Conservation (phyloP, 2,888 invertebrate genomes). For the Rotaria sp. region DNA sequence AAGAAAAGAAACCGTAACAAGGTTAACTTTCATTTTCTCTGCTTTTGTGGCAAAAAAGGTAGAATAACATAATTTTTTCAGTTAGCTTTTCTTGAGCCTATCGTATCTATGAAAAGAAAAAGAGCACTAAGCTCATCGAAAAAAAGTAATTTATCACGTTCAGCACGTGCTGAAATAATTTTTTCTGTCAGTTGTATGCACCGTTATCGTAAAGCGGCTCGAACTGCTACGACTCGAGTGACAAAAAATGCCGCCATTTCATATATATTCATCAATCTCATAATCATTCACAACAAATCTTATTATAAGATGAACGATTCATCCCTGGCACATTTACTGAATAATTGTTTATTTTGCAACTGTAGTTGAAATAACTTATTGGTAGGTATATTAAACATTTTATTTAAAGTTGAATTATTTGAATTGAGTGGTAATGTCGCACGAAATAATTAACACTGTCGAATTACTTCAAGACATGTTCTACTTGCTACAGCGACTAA, state of each 20-base stretch:
- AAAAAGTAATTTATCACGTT: constrained; percentile 51
- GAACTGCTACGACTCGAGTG: constrained; percentile 53
- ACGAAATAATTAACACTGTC: constrained; percentile 56
- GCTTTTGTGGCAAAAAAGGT: background rate
- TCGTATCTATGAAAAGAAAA: background rate
- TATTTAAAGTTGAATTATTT: constrained; percentile 56
- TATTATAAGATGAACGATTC: too few relatives aligned
- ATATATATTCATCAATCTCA: too few relatives aligned
- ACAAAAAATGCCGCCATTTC: constrained; percentile 55
- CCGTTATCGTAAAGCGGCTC: constrained; percentile 51
- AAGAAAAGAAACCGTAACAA: background rate
- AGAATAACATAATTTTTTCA: background rate
- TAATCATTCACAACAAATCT: too few relatives aligned
- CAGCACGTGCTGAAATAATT: constrained; percentile 56
- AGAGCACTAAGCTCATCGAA: background rate
- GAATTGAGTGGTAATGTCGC: constrained; percentile 59
- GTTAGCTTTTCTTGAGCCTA: background rate
- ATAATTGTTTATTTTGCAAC: constrained; percentile 55
- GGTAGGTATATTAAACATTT: constrained; percentile 47
- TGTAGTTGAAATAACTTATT: constrained; percentile 59
- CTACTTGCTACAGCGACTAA: constrained; percentile 59
- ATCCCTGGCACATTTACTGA: too few relatives aligned
- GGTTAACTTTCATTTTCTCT: background rate
- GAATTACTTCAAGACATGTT: constrained; percentile 59
- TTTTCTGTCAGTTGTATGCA: constrained; percentile 58